A percentile compares a stretch with the other conserved stretches of the same genome.
phyloP scores from a whole-genome alignment of 2,797 vertebrate genomes.

The Bovichtus diacanthus region DNA sequence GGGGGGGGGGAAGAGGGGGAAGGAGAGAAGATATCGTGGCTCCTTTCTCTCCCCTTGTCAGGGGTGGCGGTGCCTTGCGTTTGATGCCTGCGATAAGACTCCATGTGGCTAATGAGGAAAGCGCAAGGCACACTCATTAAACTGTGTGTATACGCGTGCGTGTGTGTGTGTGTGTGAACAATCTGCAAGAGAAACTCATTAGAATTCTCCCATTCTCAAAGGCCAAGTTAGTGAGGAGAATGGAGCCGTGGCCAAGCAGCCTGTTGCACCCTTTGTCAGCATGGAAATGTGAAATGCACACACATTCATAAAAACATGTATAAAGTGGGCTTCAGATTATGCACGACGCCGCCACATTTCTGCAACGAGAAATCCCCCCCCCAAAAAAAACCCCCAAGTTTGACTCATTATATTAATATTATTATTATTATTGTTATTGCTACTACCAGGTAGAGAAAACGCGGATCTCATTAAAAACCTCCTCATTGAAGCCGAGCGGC shows the following conservation, averaged over 20 bases:
- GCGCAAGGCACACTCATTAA: conserved; percentile 84
- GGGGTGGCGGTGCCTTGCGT: conserved; percentile 67
- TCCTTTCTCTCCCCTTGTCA: conserved; percentile 70
- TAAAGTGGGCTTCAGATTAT: not conserved
- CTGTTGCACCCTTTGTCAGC: conserved; percentile 52
- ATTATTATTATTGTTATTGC: not conserved
- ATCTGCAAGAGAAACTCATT: conserved; percentile 69
- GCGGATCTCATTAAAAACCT: conserved; percentile 17
- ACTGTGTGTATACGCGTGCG: conserved; percentile 63
- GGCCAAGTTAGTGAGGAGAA: conserved; percentile 73
- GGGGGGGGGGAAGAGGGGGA: not conserved
- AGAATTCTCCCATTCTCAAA: conserved; percentile 75
- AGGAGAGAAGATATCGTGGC: conserved; percentile 33
- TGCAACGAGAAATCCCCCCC: not conserved
- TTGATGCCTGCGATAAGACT: conserved; percentile 84
- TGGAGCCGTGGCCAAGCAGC: conserved; percentile 42
- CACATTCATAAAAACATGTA: conserved; percentile 17
- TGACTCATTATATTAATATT: not conserved
- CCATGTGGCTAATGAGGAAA: conserved; percentile 84
- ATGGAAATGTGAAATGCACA: conserved; percentile 11
- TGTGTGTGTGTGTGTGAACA: conserved; percentile 39
- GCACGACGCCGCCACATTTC: not conserved
- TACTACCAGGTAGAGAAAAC: not conserved
- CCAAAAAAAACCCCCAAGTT: not conserved
- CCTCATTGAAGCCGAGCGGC: not conserved